Evolutionary conservation across 2,113 vertebrate species (phyloP).

Genomic region (Charadrius vociferus): DNA sequence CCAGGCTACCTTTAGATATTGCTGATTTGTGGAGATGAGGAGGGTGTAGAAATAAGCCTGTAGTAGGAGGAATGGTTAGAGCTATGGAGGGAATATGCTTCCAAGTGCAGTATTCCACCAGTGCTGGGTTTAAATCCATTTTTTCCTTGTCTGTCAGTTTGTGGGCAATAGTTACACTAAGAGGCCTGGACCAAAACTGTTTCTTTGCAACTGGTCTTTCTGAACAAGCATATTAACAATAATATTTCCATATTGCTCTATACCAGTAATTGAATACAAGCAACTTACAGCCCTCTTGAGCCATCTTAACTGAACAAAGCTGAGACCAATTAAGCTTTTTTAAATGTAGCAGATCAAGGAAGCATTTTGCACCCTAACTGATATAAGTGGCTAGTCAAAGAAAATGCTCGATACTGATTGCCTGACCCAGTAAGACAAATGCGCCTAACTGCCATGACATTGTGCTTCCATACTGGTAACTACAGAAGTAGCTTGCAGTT

Average conservation of each 20-base stretch:
- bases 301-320: neutral
- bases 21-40: neutral
- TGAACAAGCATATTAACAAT: neutral
- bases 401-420: neutral
- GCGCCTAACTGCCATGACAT: accelerated
- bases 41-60: neutral
- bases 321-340: neutral
- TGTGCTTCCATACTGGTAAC: neutral
- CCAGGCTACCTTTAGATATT: neutral
- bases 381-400: neutral
- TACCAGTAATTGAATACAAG: neutral
- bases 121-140: neutral
- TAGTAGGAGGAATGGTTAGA: neutral
- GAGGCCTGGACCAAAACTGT: neutral
- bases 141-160: neutral
- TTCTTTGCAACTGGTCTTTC: neutral
- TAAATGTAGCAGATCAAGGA: neutral
- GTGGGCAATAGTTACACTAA: neutral
- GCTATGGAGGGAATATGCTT: neutral
- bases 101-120: neutral
- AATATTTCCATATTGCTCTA: neutral
- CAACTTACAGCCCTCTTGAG: neutral
- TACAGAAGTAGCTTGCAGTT: neutral
- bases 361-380: neutral
- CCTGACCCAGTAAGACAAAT: neutral